phyloP scores from a whole-genome alignment of 2,888 invertebrate species.

The Endomychus coccineus region DNA sequence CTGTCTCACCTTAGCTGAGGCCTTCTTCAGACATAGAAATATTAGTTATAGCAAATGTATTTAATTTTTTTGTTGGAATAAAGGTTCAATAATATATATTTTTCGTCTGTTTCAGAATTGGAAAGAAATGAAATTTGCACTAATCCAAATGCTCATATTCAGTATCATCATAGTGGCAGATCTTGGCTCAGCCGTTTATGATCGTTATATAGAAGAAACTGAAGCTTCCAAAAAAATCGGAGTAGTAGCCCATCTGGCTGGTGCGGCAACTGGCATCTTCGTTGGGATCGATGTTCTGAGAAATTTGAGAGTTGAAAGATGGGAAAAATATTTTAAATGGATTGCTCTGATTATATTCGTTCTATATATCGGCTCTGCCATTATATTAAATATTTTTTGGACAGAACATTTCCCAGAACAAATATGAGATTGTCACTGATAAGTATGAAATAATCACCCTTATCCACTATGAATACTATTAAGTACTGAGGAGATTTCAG shows the following conservation, averaged over 20 bases:
- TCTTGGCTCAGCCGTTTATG: slow-evolving; percentile 84
- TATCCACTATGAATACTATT: too few species aligned
- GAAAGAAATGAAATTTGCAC: slow-evolving; percentile 92
- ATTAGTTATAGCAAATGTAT: too few species aligned
- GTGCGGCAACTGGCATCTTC: slow-evolving; percentile 71
- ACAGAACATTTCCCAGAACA: slow-evolving; percentile 52
- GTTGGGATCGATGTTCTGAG: slow-evolving; percentile 57
- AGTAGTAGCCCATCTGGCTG: slow-evolving; percentile 74
- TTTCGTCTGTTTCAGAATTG: slow-evolving; percentile 68
- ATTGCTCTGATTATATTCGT: slow-evolving; percentile 55
- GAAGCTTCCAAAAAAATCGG: slow-evolving; percentile 70
- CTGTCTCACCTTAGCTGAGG: too few species aligned
- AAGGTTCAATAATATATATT: too few species aligned
- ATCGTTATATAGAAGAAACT: slow-evolving; percentile 65
- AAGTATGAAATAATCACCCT: too few species aligned
- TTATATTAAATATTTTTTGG: slow-evolving; percentile 66
- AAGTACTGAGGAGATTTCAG: too few species aligned
- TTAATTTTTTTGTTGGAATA: too few species aligned
- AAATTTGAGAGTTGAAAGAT: slow-evolving; percentile 53
- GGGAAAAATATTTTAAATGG: slow-evolving; percentile 56
- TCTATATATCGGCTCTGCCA: slow-evolving; percentile 52
- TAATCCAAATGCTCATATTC: slow-evolving; percentile 76
- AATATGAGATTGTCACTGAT: too few species aligned
- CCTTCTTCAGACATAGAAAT: too few species aligned
- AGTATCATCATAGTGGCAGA: slow-evolving; percentile 74